phyloP scores from a whole-genome alignment of 2,797 vertebrate genomes.

The Trachops cirrhosus region DNA sequence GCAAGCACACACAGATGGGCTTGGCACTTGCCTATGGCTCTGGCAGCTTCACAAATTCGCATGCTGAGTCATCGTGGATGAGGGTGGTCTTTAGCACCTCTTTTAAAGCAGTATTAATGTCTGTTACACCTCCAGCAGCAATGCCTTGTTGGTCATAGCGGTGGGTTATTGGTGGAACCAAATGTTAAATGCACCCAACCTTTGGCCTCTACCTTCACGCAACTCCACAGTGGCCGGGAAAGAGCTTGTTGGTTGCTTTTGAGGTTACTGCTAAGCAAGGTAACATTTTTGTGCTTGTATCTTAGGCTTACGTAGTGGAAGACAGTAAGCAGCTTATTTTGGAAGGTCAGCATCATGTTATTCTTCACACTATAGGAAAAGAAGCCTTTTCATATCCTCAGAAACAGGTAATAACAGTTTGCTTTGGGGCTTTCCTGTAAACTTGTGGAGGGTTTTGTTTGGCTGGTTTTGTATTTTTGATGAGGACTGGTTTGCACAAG shows the following conservation, averaged over 20 bases:
- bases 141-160: not conserved
- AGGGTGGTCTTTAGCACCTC: not conserved
- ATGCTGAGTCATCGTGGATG: not conserved
- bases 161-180: not conserved
- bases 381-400: constrained; percentile 92
- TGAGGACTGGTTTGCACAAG: not conserved
- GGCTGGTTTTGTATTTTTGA: not conserved
- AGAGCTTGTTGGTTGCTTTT: not conserved
- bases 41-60: not conserved
- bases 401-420: constrained; percentile 89
- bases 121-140: not conserved
- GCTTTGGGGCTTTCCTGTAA: not conserved
- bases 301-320: constrained; percentile 95
- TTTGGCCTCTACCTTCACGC: not conserved
- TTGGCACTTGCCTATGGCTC: not conserved
- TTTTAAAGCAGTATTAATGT: accelerated
- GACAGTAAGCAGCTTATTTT: constrained; percentile 97
- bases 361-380: constrained; percentile 90
- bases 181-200: not conserved
- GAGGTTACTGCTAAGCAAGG: not conserved
- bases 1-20: not conserved
- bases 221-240: too few species aligned
- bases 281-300: constrained; percentile 35
- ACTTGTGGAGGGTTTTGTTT: not conserved
- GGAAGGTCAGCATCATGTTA: constrained; percentile 96